Evolutionary conservation across 1,140 invertebrate genomes (phyloP), one percentile per base, ranked within the genome.

Genomic region (Aphidius gifuensis): DNA sequence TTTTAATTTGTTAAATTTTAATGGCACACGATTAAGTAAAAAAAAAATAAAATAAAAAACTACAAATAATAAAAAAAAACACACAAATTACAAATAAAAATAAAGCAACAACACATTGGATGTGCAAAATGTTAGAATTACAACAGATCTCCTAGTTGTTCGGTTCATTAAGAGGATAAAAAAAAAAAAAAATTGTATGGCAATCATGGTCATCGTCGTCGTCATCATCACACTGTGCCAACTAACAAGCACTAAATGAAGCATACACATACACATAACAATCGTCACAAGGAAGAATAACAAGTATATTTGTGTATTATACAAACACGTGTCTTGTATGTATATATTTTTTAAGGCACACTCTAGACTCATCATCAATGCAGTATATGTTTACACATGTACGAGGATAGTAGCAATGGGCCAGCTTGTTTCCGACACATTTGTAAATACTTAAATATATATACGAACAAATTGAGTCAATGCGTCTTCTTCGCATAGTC

Each of bases 231-330:
- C 65, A 74, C 74, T 78, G 76, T 74, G 69, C 67, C 54, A 68
- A 67, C 72, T 80, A 80, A 80, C 79, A 75, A 79, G 77, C 75
- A 71, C 72, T 79, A 79, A 79, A 79, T 77, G 72, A 74, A 77
- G 72, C 68, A 61, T 69, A 47, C 57, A 63, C 7, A 42, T 8
- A n/a, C 9, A 58, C 64, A 45, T 16, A 11, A n/a, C 49, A 61
- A 43, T 11, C 53, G 6, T 40, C n/a, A 42, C 16, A 51, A 32
- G 21, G 16, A 16, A 16, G 16, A 16, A 16, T 53, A 16, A 47
- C 51, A 43, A 56, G 43, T 44, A 58, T 58, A 39, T 16, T 16
- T 16, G 16, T 16, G 16, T 16, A 16, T 16, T 16, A 16, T 16
- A 40, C 48, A 48, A 16, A 54, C 62, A 48, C 46, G 45, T 47